Base-by-base conservation (phyloP, 2,888 invertebrate species). In the Coleophora flavipennella region DNA sequence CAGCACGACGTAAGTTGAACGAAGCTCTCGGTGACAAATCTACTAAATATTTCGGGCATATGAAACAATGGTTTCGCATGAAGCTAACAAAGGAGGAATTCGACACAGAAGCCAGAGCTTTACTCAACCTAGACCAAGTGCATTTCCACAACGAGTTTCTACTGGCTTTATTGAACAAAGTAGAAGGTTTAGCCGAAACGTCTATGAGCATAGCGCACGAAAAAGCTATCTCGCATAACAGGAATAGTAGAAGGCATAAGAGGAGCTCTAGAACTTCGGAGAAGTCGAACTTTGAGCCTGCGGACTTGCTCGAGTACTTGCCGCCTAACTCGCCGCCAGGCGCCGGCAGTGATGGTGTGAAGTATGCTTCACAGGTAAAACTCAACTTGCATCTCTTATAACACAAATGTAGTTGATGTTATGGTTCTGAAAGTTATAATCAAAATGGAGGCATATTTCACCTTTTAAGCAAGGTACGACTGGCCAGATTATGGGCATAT, bases 121-220 rank as follows among this genome's bases (percentile, higher is more conserved):
- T 95, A 11, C 74, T 96, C 45, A 86, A 87, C 8, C 76, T 87
- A 7, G 91, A 93, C 35, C 91, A 94, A 72, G 88, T 95, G 25
- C 91, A 91, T 62, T 87, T 92, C 39, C 96, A 96, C 67, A 96
- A 96, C 73, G 90, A 92, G 57, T 96, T 96, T 60, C 75, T 96
- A 7, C 68, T 94, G 12, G 93, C 94, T 0, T 81, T 96, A 31
- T 80, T 94, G 28, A 91, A 91, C 56, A 93, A 92, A 84, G 93
- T 94, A 0, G 84, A 86, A 53, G 80, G 78, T 28, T 64, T 83
- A 39, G 78, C 83, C 0, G 86, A 73, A 53, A 67, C 79, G 1
- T 80, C 84, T 0, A 70, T 83, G 36, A 68, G 58, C 8, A 77
- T 85, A 49, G 67, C 72, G 28, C 72, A 86, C 60, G 70, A 84